Evolutionary conservation across 2,888 invertebrate species (phyloP), one percentile per base, ranked within the genome.

Genomic region (Zygogramma bicolorata): DNA sequence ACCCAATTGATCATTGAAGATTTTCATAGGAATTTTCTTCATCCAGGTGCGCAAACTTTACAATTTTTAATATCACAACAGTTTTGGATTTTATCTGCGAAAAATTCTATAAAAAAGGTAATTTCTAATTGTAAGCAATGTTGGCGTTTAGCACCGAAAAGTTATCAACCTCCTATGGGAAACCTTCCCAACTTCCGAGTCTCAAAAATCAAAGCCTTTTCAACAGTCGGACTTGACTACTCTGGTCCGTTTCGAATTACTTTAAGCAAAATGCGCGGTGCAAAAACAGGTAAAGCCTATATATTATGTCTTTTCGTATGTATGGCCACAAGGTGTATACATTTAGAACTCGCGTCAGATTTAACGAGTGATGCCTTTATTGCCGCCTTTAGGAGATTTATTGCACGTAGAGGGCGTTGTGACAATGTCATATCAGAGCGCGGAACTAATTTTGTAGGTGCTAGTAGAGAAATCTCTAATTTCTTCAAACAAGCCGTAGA

Each of bases 191-290:
- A n/a, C 20, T 60, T 29, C 13, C 20, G 60, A 3, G 59, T 67
- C 31, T 59, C 42, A n/a, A 31, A 67, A 46, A 25, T 67, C 3
- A 67, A 67, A 20, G 22, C 67, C 1, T 67, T 67, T 15, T 42
- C 60, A 15, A 13, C 18, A 13, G 42, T 60, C 3, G 40, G 59
- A 10, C 22, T 67, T 38, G 67, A 67, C 46, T 67, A 25, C 60
- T 59, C 42, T 1, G 67, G 67, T 8, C 67, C 59, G 22, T 46
- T 67, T 60, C n/a, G 10, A 42, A 31, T 60, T 40, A n/a, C 40
- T 10, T 1, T n/a, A n/a, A 4, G n/a, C 13, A 40, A 40, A 40
- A 4, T 40, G n/a, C 40, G 40, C 40, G 40, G 40, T 10, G 40
- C 40, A 2, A 40, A 40, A 1, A 40, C n/a, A 4, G n/a, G 10